Evolutionary conservation across 2,113 vertebrate species (phyloP), one percentile per base, ranked within the genome.

Genomic region (Callorhinus ursinus): DNA sequence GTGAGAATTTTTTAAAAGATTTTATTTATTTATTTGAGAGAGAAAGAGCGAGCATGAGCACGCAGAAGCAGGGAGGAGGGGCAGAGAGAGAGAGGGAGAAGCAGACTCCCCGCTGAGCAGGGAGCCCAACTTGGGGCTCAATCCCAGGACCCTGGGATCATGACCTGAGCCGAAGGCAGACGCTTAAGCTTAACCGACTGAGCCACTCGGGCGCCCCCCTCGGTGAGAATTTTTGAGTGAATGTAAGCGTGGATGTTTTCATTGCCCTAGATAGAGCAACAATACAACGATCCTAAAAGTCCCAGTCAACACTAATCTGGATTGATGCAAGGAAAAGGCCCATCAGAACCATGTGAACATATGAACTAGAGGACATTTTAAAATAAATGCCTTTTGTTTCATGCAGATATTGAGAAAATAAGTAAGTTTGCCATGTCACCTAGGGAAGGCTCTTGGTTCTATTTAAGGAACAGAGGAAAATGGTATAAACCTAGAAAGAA

Each of bases 371-470:
- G 9, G 33, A 39, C 2, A 86, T 36, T 72, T 95, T 6, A 72
- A 94, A 96, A 93, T 36, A 93, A 90, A 72, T 91, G 14, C 36
- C 14, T 96, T 96, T 59, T 90, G 31, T 96, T 97, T 95, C 46
- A 80, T 65, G 18, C 4, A 79, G 19, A 85, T 72, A 91, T 91
- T 85, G 88, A 93, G 65, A 95, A 95, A 94, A 14, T 57, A 84
- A 46, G 18, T 49, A 79, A 94, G 9, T 3, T 80, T 88, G 1
- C 13, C 39, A 69, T 79, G 10, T 72, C 15, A 83, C 55, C 42
- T 72, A 79, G 33, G 4, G 83, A 88, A 94, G 76, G 2, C 26
- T 94, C 65, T 90, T 94, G 1, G 26, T 9, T 95, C 13, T 67
- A 57, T 28, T 93, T 94, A 90, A 93, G 55, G 21, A 93, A 87